phyloP scores from a whole-genome alignment of 2,888 invertebrate species.

The Rhogogaster chlorosoma region DNA sequence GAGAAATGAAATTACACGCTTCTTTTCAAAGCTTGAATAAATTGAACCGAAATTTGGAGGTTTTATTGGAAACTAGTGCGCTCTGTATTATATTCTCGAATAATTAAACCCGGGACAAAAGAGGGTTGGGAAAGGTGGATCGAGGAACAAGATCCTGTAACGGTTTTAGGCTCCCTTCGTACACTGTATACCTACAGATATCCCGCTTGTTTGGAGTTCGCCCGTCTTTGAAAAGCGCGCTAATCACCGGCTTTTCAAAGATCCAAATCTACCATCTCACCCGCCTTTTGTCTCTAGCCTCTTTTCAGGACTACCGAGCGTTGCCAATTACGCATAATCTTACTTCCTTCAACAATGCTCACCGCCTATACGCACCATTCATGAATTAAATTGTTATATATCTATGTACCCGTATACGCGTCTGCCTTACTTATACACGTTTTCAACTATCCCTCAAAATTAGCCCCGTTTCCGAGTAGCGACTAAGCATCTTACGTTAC shows the following conservation, averaged over 20 bases:
- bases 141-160: background rate
- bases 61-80: background rate
- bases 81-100: background rate
- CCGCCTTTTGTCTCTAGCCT: conserved; percentile 1
- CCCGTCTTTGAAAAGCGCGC: background rate
- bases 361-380: background rate
- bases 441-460: background rate
- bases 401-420: background rate
- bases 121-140: background rate
- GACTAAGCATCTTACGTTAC: too few species aligned
- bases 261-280: background rate
- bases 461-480: background rate
- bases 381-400: background rate
- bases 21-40: background rate
- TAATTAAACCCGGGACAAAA: background rate
- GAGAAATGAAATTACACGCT: background rate
- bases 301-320: conserved; percentile 14
- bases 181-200: background rate
- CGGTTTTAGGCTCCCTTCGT: background rate
- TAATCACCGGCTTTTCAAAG: conserved; percentile 6
- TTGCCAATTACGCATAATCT: conserved; percentile 19
- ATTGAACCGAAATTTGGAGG: background rate
- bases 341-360: background rate
- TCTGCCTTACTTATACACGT: background rate
- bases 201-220: background rate